Conservation (phyloP, 2,797 vertebrate genomes). For the Etheostoma nigrum region DNA sequence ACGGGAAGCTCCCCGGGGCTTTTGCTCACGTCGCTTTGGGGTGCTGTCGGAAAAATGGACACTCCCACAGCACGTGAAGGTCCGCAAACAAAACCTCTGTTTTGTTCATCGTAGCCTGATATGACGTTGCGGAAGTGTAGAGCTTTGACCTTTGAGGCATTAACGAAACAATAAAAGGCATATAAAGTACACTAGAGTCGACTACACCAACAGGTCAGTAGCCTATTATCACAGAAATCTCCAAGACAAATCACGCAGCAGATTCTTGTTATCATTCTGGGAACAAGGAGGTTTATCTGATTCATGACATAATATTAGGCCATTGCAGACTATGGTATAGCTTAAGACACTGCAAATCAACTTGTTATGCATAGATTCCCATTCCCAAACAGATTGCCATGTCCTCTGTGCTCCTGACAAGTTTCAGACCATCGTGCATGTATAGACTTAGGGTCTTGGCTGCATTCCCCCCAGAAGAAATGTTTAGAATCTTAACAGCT, state of each 20-base stretch:
- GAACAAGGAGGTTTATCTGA: neutral
- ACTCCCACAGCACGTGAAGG: neutral
- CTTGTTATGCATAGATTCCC: neutral
- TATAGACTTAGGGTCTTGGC: too few relatives aligned
- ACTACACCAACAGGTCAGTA: neutral
- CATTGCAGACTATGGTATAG: neutral
- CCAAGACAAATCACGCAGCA: neutral
- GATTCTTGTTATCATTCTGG: neutral
- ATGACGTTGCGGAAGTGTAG: neutral
- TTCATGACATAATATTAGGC: neutral
- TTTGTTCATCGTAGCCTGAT: neutral
- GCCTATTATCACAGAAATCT: neutral
- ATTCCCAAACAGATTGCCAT: neutral
- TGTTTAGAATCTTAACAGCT: too few relatives aligned
- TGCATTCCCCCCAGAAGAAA: too few relatives aligned
- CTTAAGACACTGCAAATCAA: neutral
- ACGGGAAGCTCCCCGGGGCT: neutral
- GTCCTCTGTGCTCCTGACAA: neutral
- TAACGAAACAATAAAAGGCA: too few relatives aligned
- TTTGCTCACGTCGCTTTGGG: conserved; percentile 18
- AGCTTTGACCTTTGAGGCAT: neutral
- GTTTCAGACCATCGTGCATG: too few relatives aligned
- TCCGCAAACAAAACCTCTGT: neutral
- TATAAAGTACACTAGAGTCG: neutral
- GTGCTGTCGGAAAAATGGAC: conserved; percentile 11